Conservation (phyloP, 2,797 vertebrate species). For the Hybognathus amarus region DNA sequence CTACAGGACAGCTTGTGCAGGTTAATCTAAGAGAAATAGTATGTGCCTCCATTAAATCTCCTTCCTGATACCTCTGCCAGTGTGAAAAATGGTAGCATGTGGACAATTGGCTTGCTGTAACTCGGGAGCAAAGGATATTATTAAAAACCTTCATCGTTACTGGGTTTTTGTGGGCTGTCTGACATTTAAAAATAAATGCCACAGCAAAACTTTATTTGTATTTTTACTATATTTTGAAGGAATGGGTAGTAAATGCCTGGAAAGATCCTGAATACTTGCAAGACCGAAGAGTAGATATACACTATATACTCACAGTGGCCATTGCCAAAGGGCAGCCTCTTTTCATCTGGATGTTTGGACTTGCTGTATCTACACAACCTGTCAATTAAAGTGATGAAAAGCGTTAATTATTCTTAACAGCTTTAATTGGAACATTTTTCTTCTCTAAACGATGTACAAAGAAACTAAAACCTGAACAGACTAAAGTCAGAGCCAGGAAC, state of each 20-base stretch:
- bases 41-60: slow-evolving; percentile 24
- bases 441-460: slow-evolving; percentile 48
- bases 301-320: slow-evolving; percentile 91
- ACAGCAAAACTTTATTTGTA: slow-evolving; percentile 6
- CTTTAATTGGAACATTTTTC: slow-evolving; percentile 62
- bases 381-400: slow-evolving; percentile 73
- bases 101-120: slow-evolving; percentile 18
- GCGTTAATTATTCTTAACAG: slow-evolving; percentile 67
- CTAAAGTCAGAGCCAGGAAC: slow-evolving; percentile 56
- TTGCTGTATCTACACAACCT: slow-evolving; percentile 96
- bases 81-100: slow-evolving; percentile 33
- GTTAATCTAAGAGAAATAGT: slow-evolving; percentile 27
- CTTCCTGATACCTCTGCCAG: slow-evolving; percentile 31
- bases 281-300: slow-evolving; percentile 11
- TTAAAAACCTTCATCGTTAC: neutral
- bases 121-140: slow-evolving; percentile 16
- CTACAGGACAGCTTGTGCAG: slow-evolving; percentile 16
- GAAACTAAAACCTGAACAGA: slow-evolving; percentile 50
- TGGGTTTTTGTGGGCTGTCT: slow-evolving; percentile 3
- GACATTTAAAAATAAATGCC: slow-evolving; percentile 27
- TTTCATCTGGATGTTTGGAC: slow-evolving; percentile 94
- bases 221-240: slow-evolving; percentile 6
- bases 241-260: neutral
- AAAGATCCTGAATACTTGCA: neutral
- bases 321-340: slow-evolving; percentile 96